These are phyloP conservation scores for Mythimna loreyi DNA, from an alignment of 2,888 invertebrate species.

Conservation along the genomic window DNA sequence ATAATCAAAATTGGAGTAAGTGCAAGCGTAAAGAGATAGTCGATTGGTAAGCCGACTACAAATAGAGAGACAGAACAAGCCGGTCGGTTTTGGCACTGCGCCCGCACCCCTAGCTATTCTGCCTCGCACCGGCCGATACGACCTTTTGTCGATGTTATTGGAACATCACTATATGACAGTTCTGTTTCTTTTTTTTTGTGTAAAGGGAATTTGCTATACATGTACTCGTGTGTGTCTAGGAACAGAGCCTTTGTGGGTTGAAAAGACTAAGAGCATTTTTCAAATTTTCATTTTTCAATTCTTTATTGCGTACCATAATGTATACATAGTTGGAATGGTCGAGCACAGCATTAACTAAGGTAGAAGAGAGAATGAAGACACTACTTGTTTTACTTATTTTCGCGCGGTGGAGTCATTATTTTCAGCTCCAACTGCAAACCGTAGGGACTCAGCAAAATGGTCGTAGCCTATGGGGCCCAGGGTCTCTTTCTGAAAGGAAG, in stretches of 20 bases:
- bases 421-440: no score
- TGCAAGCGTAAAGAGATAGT: conserved; percentile 73
- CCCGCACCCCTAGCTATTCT: conserved; percentile 72
- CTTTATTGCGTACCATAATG: no score
- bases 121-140: conserved; percentile 67
- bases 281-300: no score
- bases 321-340: no score
- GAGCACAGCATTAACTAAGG: no score
- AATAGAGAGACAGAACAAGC: conserved; percentile 77
- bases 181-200: conserved; percentile 20
- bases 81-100: conserved; percentile 80
- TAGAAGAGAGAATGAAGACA: no score
- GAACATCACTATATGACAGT: conserved; percentile 66
- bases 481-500: no score
- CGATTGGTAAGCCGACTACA: conserved; percentile 78
- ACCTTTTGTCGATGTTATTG: conserved; percentile 70
- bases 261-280: background rate
- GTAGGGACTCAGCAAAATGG: no score
- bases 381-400: no score
- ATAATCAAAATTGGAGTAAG: conserved; percentile 71
- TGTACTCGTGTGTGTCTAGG: background rate
- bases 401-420: no score
- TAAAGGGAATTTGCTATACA: background rate
- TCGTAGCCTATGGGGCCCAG: no score
- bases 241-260: background rate